Evolutionary conservation across 2,888 invertebrate species (phyloP).

Genomic region (Drosophila colorata): DNA sequence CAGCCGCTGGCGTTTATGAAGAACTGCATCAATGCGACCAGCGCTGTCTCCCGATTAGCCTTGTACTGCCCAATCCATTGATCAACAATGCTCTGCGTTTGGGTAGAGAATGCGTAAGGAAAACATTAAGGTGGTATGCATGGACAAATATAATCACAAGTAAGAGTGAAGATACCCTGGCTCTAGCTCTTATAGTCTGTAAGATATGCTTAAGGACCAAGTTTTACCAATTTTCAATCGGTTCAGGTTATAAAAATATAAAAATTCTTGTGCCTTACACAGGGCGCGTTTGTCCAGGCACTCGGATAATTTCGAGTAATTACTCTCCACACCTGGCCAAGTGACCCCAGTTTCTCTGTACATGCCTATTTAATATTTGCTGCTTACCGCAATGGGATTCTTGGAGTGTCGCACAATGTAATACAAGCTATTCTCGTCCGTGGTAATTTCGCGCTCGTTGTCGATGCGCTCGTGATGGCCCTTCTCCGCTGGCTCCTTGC

Average conservation of each 20-base stretch:
- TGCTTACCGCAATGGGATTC: slow-evolving; percentile 90
- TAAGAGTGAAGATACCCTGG: too few species aligned
- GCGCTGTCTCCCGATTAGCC: slow-evolving; percentile 94
- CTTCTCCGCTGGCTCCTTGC: slow-evolving; percentile 83
- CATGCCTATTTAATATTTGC: slow-evolving; percentile 49
- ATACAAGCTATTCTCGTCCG: slow-evolving; percentile 94
- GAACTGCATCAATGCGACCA: slow-evolving; percentile 98
- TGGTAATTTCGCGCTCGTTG: slow-evolving; percentile 86
- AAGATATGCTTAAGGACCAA: too few species aligned
- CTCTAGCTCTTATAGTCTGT: too few species aligned
- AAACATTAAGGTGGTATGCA: not conserved
- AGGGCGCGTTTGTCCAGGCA: too few species aligned
- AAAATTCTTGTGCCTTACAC: too few species aligned
- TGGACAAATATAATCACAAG: not conserved
- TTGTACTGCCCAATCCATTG: slow-evolving; percentile 99
- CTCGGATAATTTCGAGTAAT: too few species aligned
- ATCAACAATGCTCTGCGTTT: slow-evolving; percentile 93
- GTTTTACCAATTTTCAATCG: too few species aligned
- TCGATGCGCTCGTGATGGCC: slow-evolving; percentile 84
- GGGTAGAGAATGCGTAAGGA: not conserved
- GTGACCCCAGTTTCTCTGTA: not conserved
- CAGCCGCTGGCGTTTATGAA: slow-evolving; percentile 99
- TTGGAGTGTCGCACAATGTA: slow-evolving; percentile 93
- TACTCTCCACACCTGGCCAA: not conserved
- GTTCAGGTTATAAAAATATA: too few species aligned